Conservation (phyloP, 2,888 invertebrate species). For the Tetanocera ferruginea region DNA sequence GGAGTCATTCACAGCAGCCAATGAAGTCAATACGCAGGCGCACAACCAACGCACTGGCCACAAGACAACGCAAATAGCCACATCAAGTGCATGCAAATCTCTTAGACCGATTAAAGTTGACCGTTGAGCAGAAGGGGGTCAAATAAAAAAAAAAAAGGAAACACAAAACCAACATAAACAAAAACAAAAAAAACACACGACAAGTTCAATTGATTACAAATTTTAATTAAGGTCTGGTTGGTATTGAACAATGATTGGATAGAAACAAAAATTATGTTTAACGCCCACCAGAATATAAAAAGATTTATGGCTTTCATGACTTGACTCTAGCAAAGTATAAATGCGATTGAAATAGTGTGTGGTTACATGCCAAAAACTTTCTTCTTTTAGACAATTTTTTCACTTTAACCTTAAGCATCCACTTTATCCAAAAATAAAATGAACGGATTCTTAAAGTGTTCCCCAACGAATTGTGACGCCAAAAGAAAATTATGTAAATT, state of each 20-base stretch:
- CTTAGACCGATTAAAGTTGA: neutral
- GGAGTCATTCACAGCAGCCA: neutral
- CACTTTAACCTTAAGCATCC: neutral
- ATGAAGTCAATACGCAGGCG: neutral
- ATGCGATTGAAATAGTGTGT: neutral
- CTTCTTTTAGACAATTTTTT: neutral
- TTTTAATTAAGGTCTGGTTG: slow-evolving; percentile 52
- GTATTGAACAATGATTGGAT: neutral
- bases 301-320: slow-evolving; percentile 7
- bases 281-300: slow-evolving; percentile 32
- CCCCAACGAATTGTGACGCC: neutral
- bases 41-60: neutral
- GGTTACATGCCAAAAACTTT: neutral
- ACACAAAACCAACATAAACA: neutral
- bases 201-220: slow-evolving; percentile 56
- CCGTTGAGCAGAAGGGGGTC: slow-evolving; percentile 54
- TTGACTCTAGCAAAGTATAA: neutral
- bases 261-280: neutral
- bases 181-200: slow-evolving; percentile 41
- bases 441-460: neutral
- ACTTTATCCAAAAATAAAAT: neutral
- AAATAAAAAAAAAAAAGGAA: neutral
- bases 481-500: slow-evolving; percentile 1
- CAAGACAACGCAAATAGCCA: slow-evolving; percentile 42
- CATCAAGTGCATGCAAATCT: slow-evolving; percentile 58